phyloP scores from a whole-genome alignment of 1,140 invertebrate genomes.

The Pseudomyrmex sp. region DNA sequence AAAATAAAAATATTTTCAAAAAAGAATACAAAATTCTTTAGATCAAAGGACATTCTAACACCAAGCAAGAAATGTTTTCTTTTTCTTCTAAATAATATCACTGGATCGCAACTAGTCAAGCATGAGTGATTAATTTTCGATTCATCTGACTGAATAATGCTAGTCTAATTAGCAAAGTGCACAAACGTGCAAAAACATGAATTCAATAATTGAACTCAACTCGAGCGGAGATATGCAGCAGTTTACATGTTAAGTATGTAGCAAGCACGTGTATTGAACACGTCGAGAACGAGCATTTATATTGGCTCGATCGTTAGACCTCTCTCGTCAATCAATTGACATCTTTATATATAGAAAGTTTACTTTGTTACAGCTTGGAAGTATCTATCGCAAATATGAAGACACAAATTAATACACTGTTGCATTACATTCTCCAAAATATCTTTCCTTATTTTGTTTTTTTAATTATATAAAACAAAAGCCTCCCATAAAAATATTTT shows the following conservation, averaged over 20 bases:
- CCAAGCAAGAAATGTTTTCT: background rate
- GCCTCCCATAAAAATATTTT: too few species aligned
- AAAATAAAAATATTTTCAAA: too few species aligned
- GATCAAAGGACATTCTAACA: too few species aligned
- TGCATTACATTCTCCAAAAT: constrained; percentile 6
- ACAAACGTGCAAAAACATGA: constrained; percentile 58
- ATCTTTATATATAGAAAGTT: constrained; percentile 32
- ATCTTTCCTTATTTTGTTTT: background rate
- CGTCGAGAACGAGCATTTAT: constrained; percentile 45
- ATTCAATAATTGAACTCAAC: constrained; percentile 56
- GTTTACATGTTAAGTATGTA: constrained; percentile 53
- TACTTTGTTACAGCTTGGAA: background rate
- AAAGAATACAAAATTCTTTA: too few species aligned
- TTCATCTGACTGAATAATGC: constrained; percentile 74
- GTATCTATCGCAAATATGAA: background rate
- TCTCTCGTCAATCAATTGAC: constrained; percentile 54
- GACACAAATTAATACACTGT: constrained; percentile 10
- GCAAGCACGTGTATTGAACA: constrained; percentile 39
- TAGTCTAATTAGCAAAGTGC: constrained; percentile 73
- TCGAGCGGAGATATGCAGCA: constrained; percentile 47
- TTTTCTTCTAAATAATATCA: constrained; percentile 32
- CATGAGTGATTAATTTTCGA: constrained; percentile 66
- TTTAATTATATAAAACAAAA: too few species aligned
- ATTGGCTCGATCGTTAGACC: constrained; percentile 52
- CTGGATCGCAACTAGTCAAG: constrained; percentile 55